A percentile compares a stretch with the other conserved stretches of the same genome.
Evolutionary conservation across 2,797 vertebrate species (phyloP).

Genomic region (Ptychobarbus kaznakovi): DNA sequence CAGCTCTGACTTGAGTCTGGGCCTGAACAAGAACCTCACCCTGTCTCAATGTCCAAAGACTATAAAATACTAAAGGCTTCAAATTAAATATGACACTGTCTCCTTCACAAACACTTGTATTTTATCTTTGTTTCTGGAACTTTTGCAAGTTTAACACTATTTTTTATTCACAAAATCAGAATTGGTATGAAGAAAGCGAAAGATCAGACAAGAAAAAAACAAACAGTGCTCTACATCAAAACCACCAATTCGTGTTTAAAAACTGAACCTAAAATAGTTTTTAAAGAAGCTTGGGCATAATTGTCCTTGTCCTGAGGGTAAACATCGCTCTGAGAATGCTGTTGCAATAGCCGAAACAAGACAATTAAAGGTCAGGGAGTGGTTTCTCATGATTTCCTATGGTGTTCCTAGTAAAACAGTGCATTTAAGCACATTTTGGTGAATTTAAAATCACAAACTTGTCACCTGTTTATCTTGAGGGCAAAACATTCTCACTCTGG

Average conservation of each 20-base stretch:
- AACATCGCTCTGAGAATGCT: background rate
- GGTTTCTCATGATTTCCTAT: conserved; percentile 32
- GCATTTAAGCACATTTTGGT: background rate
- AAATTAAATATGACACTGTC: conserved; percentile 59
- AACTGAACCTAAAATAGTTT: background rate
- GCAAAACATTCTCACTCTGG: conserved; percentile 11
- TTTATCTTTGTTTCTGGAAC: conserved; percentile 53
- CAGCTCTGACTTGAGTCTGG: conserved; percentile 70
- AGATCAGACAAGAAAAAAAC: background rate
- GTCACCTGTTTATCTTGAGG: conserved; percentile 31
- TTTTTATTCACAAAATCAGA: conserved; percentile 28
- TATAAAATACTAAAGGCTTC: conserved; percentile 56
- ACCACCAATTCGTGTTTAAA: background rate
- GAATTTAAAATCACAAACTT: conserved; percentile 22
- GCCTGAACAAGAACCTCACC: conserved; percentile 70
- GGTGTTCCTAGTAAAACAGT: background rate
- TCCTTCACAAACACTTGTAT: conserved; percentile 51
- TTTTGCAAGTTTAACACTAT: conserved; percentile 34
- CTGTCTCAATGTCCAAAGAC: conserved; percentile 61
- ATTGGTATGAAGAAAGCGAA: conserved; percentile 6
- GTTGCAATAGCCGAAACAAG: conserved; percentile 10
- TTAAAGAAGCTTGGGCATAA: background rate
- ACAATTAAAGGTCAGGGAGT: conserved; percentile 28
- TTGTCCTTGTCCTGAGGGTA: background rate
- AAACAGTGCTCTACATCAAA: background rate